Percentiles rank a stretch among this genome's conserved stretches.
Evolutionary conservation across 2,113 vertebrate species (phyloP).

Genomic region (Gasterosteus aculeatus): DNA sequence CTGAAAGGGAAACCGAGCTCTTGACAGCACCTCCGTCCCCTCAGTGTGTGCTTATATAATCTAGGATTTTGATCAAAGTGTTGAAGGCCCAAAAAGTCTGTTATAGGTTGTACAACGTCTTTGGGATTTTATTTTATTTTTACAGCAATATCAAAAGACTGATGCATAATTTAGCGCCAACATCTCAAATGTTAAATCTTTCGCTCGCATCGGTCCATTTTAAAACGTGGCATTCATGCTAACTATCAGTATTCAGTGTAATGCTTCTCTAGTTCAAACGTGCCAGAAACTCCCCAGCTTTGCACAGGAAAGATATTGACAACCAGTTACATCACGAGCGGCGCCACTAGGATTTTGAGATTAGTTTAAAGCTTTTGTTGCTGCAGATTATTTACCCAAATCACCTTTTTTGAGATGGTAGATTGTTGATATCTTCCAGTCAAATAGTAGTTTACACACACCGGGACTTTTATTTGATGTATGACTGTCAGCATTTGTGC

Average conservation of each 20-base stretch:
- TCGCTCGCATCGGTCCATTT: not conserved
- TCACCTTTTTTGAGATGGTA: conserved; percentile 41
- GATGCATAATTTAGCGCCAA: not conserved
- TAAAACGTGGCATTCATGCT: not conserved
- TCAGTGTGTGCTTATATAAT: conserved; percentile 12
- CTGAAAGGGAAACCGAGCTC: not conserved
- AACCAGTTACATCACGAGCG: conserved; percentile 42
- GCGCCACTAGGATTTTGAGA: conserved; percentile 73
- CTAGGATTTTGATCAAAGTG: conserved; percentile 6
- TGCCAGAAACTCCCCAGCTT: conserved; percentile 34
- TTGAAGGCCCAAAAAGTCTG: not conserved
- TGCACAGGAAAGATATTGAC: conserved; percentile 56
- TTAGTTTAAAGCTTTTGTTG: conserved; percentile 56
- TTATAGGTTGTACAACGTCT: not conserved
- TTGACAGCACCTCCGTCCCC: not conserved
- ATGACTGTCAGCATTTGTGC: not conserved
- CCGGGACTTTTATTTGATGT: conserved; percentile 12
- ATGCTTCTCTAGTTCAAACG: conserved; percentile 43
- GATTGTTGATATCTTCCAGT: conserved; percentile 37
- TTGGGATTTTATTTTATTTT: not conserved
- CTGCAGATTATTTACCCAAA: conserved; percentile 56
- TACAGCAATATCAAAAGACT: not conserved
- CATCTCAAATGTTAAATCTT: not conserved
- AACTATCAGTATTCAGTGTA: not conserved
- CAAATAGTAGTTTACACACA: conserved; percentile 52